These are phyloP conservation scores for Adineta ricciae DNA, from an alignment of 2,888 invertebrate species.

Conservation along the genomic window DNA sequence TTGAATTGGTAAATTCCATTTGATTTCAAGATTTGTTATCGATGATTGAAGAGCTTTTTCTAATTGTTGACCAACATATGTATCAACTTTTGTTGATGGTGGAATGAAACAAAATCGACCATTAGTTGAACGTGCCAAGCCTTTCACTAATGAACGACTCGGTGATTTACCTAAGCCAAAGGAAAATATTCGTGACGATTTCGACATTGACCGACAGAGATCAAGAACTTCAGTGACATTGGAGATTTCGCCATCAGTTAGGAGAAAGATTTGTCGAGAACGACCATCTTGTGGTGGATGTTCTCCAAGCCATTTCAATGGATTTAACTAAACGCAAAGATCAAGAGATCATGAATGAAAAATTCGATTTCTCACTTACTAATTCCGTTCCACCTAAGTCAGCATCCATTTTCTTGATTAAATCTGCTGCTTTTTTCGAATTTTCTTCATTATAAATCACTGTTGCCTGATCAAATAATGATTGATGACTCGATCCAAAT, in stretches of 20 bases:
- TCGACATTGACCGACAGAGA: not conserved
- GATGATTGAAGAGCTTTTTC: slow-evolving; percentile 1
- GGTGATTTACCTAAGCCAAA: not conserved
- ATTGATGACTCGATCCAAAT: not conserved
- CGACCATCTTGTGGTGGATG: not conserved
- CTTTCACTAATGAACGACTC: not conserved
- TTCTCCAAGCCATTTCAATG: not conserved
- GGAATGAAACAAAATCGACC: no score
- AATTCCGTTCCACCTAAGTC: not conserved
- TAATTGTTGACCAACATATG: no score
- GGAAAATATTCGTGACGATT: no score
- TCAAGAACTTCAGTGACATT: not conserved
- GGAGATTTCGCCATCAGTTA: not conserved
- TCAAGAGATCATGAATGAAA: no score
- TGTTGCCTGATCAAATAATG: not conserved
- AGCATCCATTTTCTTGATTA: not conserved
- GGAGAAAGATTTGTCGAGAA: not conserved
- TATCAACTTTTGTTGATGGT: no score
- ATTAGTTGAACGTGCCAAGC: not conserved
- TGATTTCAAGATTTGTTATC: not conserved
- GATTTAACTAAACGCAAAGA: not conserved
- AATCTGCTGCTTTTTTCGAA: not conserved
- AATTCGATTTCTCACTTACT: not conserved
- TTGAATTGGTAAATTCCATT: not conserved
- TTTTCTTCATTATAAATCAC: slow-evolving; percentile 1